Evolutionary conservation across 2,113 vertebrate genomes (phyloP).

Genomic region (Thalassarche chlororhynchos): DNA sequence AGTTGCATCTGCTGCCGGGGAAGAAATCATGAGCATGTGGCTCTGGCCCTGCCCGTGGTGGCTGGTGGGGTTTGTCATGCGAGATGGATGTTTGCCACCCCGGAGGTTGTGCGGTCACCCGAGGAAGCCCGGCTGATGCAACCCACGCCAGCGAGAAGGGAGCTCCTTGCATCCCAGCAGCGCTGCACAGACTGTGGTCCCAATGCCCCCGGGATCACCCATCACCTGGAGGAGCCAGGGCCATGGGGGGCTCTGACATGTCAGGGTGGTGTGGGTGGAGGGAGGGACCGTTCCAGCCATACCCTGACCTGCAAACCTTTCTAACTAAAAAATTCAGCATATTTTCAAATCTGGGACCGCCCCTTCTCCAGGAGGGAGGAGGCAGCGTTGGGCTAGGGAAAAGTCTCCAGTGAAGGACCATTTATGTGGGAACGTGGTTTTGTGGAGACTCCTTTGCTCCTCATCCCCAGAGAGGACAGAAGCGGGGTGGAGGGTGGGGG

Average conservation of each 20-base stretch:
- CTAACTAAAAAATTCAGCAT: background rate
- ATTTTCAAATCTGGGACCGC: background rate
- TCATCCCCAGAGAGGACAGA: background rate
- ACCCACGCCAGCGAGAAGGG: background rate
- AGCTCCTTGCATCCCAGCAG: background rate
- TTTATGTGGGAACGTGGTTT: background rate
- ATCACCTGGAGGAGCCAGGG: background rate
- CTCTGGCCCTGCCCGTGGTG: rapidly evolving
- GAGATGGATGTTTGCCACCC: background rate
- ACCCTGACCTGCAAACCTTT: background rate
- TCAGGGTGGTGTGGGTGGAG: background rate
- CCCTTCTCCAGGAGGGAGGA: background rate
- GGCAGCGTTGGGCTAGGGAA: background rate
- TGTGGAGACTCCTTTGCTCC: background rate
- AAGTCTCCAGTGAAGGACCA: background rate
- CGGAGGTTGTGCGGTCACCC: rapidly evolving
- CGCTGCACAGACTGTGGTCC: rapidly evolving
- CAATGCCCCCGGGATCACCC: rapidly evolving
- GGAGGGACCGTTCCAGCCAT: background rate
- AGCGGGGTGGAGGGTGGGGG: rapidly evolving
- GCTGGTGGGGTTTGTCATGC: background rate
- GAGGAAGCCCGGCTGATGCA: background rate
- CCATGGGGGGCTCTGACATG: background rate
- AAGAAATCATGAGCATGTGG: background rate
- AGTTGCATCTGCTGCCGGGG: background rate